phyloP scores from a whole-genome alignment of 37 sponge, comb jelly and placozoan genomes.

The Diacarnus erythraeanus region DNA sequence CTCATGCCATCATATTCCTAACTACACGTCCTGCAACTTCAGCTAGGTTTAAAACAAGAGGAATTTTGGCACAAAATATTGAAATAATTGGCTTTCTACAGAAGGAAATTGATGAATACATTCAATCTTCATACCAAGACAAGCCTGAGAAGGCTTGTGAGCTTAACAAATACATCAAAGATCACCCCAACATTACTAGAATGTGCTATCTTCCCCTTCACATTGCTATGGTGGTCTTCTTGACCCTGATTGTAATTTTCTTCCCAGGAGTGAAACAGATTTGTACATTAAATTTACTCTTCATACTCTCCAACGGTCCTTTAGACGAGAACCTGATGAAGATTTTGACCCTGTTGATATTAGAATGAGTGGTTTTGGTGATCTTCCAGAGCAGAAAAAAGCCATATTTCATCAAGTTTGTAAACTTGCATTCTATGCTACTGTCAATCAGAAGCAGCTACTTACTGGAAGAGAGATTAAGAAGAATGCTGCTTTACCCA shows the following conservation, averaged over 20 bases:
- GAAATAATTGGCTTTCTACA: conserved; percentile 59
- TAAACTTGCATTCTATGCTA: conserved; percentile 28
- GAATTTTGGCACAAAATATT: neutral
- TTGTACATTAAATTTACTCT: conserved; percentile 29
- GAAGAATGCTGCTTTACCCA: neutral
- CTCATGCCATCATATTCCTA: conserved; percentile 33
- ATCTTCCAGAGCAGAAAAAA: conserved; percentile 3
- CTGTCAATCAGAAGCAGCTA: conserved; percentile 1
- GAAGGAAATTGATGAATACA: conserved; percentile 39
- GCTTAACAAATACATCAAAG: conserved; percentile 24
- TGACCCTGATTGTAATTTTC: neutral
- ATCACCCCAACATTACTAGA: conserved; percentile 35
- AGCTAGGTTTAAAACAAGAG: neutral
- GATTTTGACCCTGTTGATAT: conserved; percentile 5
- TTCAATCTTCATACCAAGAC: conserved; percentile 11
- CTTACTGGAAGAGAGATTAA: conserved; percentile 11
- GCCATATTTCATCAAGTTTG: conserved; percentile 13
- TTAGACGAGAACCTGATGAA: neutral
- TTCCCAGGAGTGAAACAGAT: conserved; percentile 53
- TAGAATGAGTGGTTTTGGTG: conserved; percentile 1
- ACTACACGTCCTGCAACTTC: conserved; percentile 46
- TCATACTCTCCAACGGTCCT: conserved; percentile 26
- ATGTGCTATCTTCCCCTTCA: conserved; percentile 67
- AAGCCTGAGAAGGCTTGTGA: conserved; percentile 9
- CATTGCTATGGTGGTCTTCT: conserved; percentile 47